Evolutionary conservation across 2,797 vertebrate species (phyloP), one percentile per base, ranked within the genome.

Genomic region (Selene dorsalis): DNA sequence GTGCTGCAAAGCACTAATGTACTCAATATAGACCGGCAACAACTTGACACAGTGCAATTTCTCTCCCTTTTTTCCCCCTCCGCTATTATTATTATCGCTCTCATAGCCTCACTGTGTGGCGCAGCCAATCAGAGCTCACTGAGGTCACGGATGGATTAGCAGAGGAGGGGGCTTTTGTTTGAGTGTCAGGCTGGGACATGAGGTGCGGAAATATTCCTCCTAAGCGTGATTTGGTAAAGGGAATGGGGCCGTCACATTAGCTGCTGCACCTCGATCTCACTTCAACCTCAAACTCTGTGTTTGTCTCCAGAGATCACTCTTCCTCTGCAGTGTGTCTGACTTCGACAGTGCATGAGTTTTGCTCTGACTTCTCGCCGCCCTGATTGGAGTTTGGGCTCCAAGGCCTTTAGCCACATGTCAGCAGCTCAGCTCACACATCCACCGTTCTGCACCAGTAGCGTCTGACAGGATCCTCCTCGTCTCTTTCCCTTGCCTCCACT

Each of bases 391-490:
- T 77, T 69, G 78, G 76, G 72, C 81, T 89, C 71, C 17, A 6
- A 84, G 61, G 88, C 82, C 79, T 69, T 64, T 52, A 79, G 72
- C 71, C 74, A 59, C 87, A 79, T 72, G 87, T 89, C 89, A 87
- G 75, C 3, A 30, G 68, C 80, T 64, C 80, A 55, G 61, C 87
- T 79, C 80, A 64, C 74, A 73, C 79, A 28, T 88, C 69, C 50
- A 38, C 53, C 24, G 86, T 92, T 93, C 87, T 89, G 84, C 88
- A 81, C 79, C 88, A 82, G 84, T 70, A 73, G 68, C 67, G 18
- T 84, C 87, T 91, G 90, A 92, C 90, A 89, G 87, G 43, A 84
- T 43, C 60, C 58, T 66, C 59, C 61, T 52, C n/a, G 10, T 63
- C 67, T 73, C 59, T 75, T 75, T 81, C 30, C 75, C 64, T 69